Conservation (phyloP, 2,888 invertebrate species). For the Colletes collaris region DNA sequence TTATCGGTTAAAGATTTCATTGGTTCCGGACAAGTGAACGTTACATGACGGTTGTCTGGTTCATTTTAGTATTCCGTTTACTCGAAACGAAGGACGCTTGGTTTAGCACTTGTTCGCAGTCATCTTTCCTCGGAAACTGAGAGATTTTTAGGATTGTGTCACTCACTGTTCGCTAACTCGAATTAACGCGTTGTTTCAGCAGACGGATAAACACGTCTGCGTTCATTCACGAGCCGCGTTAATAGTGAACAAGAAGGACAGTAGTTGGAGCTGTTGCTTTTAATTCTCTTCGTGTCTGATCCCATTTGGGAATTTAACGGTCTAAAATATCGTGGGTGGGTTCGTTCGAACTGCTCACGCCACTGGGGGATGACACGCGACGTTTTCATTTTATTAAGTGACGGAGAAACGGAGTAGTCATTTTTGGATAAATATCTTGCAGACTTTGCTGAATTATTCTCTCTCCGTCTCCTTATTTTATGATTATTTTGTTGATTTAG, state of each 20-base stretch:
- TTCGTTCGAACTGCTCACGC: not conserved
- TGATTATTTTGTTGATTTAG: too few species aligned
- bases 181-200: not conserved
- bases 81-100: not conserved
- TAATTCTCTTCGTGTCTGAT: constrained; percentile 19
- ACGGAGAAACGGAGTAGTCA: not conserved
- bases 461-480: too few species aligned
- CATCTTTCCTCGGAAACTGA: too few species aligned
- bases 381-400: constrained; percentile 68
- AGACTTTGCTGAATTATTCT: too few species aligned
- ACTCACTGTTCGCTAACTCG: not conserved
- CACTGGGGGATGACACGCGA: constrained; percentile 60
- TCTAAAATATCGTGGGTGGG: constrained; percentile 18
- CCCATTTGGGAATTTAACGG: constrained; percentile 46
- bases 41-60: too few species aligned
- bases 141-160: not conserved
- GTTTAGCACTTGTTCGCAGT: not conserved
- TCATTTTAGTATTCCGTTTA: not conserved
- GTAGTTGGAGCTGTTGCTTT: not conserved
- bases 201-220: not conserved
- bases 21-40: not conserved
- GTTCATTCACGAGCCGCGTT: not conserved
- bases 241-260: constrained; percentile 11
- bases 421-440: too few species aligned
- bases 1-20: not conserved